Evolutionary conservation across 2,888 invertebrate species (phyloP).

Genomic region (Stictocephala bisonia): DNA sequence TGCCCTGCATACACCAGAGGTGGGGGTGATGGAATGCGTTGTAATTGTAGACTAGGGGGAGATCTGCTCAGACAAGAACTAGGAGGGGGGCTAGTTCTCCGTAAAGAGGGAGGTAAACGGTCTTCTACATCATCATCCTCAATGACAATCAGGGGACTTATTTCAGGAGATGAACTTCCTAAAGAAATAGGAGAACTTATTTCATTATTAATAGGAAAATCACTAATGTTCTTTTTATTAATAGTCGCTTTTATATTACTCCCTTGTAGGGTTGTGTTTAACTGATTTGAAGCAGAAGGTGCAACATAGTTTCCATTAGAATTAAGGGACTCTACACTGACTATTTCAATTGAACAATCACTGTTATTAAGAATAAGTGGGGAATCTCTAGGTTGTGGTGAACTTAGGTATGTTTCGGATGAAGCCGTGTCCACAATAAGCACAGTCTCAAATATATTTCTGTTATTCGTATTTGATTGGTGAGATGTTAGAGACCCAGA

Average conservation of each 20-base stretch:
- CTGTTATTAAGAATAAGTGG: background rate
- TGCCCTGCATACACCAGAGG: background rate
- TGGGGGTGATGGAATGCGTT: background rate
- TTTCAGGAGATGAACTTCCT: background rate
- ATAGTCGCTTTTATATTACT: background rate
- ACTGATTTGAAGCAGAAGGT: background rate
- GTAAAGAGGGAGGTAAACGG: background rate
- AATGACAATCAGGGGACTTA: background rate
- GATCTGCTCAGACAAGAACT: background rate
- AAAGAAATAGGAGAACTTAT: background rate
- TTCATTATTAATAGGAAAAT: background rate
- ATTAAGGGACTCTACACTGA: constrained; percentile 12
- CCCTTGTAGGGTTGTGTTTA: background rate
- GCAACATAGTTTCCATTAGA: background rate
- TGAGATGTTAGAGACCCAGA: too few relatives aligned
- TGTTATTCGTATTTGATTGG: too few relatives aligned
- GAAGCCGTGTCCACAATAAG: constrained; percentile 9
- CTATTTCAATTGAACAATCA: constrained; percentile 10
- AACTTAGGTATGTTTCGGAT: background rate
- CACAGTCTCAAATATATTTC: constrained; percentile 20
- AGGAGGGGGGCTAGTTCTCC: background rate
- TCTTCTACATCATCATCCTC: background rate
- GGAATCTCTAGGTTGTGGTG: background rate
- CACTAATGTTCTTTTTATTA: background rate
- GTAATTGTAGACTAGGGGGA: background rate